Evolutionary conservation across 2,888 invertebrate genomes (phyloP).

Genomic region (Eupithecia pulchellata): DNA sequence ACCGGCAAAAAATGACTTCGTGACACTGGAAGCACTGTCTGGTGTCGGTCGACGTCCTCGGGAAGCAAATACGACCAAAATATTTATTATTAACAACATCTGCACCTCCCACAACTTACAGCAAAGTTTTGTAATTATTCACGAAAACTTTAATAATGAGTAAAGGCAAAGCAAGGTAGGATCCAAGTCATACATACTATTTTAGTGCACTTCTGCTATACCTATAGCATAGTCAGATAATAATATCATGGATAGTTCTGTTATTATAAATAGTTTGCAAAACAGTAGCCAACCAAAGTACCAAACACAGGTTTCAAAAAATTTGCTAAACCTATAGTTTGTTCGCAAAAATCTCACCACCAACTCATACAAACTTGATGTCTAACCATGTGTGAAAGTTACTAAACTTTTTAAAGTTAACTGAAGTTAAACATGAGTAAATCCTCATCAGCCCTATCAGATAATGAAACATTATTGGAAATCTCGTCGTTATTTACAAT

Average conservation of each 20-base stretch:
- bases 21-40: not conserved
- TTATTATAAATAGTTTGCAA: not conserved
- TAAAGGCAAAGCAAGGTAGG: conserved; percentile 74
- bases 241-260: not conserved
- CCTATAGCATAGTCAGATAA: not conserved
- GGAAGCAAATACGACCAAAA: not conserved
- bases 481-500: too few species aligned
- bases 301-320: not conserved
- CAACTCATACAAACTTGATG: not conserved
- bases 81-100: too few species aligned
- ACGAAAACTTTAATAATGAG: conserved; percentile 56
- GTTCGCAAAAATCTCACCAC: not conserved
- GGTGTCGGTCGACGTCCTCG: not conserved
- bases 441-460: too few species aligned
- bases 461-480: too few species aligned
- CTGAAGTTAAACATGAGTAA: too few species aligned
- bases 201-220: not conserved
- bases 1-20: not conserved
- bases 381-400: not conserved
- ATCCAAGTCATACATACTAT: not conserved
- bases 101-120: not conserved
- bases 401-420: not conserved
- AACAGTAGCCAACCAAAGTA: not conserved
- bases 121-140: not conserved
- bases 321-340: not conserved